Evolutionary conservation across 30 jellyfish, hydroid and myxozoan genomes (phyloP), one percentile per base, ranked within the genome.

Genomic region (Nemopilema nomurai): DNA sequence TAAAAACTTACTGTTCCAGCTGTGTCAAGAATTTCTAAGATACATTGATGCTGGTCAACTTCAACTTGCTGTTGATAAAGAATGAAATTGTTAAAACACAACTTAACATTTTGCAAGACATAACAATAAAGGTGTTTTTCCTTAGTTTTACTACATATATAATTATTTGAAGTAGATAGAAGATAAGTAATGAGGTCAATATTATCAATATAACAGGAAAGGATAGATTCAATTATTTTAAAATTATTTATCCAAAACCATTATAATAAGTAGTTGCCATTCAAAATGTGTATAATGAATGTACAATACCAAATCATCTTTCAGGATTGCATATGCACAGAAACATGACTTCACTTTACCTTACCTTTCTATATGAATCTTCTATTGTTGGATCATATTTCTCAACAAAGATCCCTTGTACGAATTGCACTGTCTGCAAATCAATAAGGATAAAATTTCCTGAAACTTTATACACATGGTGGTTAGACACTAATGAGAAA

Each of bases 361-460:
- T 79, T 70, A 95, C 99, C 87, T 95, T 95, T 78, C 99, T 82
- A 53, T 95, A 95, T 13, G 99, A 95, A 66, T 95, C 99, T 87
- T 95, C 99, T 28, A 95, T 95, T 0, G 99, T 95, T 71, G 99
- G 99, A 64, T 95, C 99, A 85, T 95, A 95, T 87, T 95, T 95
- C 76, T 95, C 99, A 28, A 95, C 98, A 82, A 95, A 95, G 20
- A 90, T 95, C 41, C 98, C 99, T 85, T 95, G 99, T 41, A 95
- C 99, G 65, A 95, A 95, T 76, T 91, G 97, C 4, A 91, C 98
- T n/a, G 99, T 95, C 99, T 95, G 81, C 25, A 69, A 71, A 52
- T 23, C 6, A 77, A 71, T 41, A 6, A 41, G 13, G 57, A 13
- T 3, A 41, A 41, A 41, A 6, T 41, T 41, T 3, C 9, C 57